Conservation (phyloP, 2,113 vertebrate species). For the Myanophis thanlyinensis region DNA sequence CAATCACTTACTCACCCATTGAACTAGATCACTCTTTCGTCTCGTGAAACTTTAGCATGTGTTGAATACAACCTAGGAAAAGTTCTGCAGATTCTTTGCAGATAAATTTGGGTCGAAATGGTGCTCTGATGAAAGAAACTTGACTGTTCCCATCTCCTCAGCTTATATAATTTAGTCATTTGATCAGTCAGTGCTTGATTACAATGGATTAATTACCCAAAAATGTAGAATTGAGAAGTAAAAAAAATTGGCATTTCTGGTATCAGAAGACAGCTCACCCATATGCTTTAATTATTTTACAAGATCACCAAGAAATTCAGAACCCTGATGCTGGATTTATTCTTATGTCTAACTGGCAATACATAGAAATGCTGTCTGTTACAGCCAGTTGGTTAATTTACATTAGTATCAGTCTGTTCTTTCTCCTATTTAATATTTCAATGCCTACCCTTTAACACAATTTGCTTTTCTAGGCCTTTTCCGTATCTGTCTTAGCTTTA, state of each 20-base stretch:
- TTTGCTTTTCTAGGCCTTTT: neutral
- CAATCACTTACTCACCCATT: neutral
- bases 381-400: neutral
- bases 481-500: neutral
- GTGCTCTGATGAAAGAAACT: too few species aligned
- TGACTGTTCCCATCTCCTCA: too few species aligned
- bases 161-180: neutral
- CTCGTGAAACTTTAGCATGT: neutral
- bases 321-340: neutral
- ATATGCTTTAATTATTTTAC: neutral
- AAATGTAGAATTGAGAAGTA: neutral
- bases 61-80: neutral
- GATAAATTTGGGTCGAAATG: neutral
- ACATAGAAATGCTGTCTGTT: neutral
- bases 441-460: neutral
- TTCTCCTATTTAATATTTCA: neutral
- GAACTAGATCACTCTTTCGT: too few species aligned
- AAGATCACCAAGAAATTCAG: neutral
- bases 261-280: slow-evolving; percentile 17
- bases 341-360: neutral
- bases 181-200: slow-evolving; percentile 7
- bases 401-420: neutral
- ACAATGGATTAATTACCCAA: neutral
- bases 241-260: slow-evolving; percentile 14
- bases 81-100: neutral